phyloP scores from a whole-genome alignment of 2,113 vertebrate species.

The Pseudorectes ferrugineus region DNA sequence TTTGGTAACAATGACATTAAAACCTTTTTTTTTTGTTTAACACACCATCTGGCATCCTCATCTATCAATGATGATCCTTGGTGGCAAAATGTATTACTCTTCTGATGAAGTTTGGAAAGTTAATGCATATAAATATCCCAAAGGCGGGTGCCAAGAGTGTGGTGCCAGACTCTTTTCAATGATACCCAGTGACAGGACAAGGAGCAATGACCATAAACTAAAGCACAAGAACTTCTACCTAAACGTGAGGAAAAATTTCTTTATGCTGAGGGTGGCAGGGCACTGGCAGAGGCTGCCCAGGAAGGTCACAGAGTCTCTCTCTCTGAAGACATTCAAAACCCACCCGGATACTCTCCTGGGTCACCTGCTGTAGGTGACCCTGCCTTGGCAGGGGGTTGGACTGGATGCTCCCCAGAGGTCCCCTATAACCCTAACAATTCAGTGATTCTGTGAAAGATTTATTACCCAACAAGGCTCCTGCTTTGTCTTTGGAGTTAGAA shows the following conservation, averaged over 20 bases:
- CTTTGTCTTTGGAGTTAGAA: not conserved
- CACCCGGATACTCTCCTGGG: not conserved
- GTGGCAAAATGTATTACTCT: not conserved
- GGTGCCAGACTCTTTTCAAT: not conserved
- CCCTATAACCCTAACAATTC: not conserved
- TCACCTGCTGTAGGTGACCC: not conserved
- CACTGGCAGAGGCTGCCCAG: not conserved
- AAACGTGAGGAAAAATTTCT: not conserved
- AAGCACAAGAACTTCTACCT: not conserved
- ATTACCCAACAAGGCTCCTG: not conserved
- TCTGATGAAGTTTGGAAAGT: not conserved
- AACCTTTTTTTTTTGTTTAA: not conserved
- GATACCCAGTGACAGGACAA: not conserved
- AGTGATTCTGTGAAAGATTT: not conserved
- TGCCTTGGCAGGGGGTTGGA: not conserved
- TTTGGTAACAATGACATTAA: not conserved
- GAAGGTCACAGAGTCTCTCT: fast-evolving
- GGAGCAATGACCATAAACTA: not conserved
- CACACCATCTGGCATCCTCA: not conserved
- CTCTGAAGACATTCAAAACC: not conserved
- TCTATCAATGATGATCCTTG: not conserved
- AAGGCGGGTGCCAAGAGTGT: fast-evolving
- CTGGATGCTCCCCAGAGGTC: not conserved
- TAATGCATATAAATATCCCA: not conserved
- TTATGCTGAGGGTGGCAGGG: not conserved